Conservation (phyloP, 2,113 vertebrate genomes). For the Candoia aspera region DNA sequence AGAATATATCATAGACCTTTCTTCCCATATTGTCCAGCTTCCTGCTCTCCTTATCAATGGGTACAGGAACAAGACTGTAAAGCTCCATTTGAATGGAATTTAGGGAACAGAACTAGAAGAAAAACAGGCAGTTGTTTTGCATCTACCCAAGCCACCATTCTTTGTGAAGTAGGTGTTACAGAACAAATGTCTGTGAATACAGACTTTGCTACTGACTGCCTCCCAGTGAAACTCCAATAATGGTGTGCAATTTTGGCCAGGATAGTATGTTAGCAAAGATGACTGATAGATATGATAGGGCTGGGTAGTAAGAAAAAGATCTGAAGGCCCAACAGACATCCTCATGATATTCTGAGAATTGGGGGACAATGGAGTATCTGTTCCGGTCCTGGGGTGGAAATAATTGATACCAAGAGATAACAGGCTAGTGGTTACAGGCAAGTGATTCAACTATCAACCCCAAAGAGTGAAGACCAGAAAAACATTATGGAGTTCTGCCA, state of each 20-base stretch:
- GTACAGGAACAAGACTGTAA: neutral
- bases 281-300: neutral
- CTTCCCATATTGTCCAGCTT: neutral
- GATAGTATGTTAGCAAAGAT: neutral
- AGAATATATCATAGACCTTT: neutral
- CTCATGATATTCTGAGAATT: neutral
- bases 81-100: neutral
- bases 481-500: neutral
- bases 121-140: neutral
- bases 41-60: neutral
- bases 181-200: neutral
- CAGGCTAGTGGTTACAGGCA: neutral
- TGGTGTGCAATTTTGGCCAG: neutral
- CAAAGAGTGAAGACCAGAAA: neutral
- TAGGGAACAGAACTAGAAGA: neutral
- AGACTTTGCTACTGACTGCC: neutral
- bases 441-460: neutral
- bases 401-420: neutral
- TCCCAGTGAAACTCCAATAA: neutral
- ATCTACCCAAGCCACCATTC: neutral
- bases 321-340: neutral
- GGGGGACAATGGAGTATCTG: neutral
- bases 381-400: neutral
- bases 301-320: neutral
- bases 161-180: neutral